These are phyloP conservation scores for Macroramphosus scolopax DNA, from an alignment of 2,797 vertebrate species.

Conservation along the genomic window DNA sequence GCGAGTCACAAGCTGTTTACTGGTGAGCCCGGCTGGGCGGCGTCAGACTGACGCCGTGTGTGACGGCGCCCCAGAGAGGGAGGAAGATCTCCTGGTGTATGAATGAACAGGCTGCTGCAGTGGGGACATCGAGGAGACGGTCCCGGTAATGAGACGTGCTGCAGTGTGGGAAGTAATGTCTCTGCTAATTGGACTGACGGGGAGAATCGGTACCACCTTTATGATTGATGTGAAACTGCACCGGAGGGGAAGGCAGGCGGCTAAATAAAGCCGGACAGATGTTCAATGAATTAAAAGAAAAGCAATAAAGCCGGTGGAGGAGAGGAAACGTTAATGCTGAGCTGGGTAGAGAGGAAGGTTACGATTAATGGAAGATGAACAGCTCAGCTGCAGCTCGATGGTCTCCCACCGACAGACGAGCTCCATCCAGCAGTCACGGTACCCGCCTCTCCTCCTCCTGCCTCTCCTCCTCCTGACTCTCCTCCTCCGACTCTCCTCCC, in stretches of 20 bases:
- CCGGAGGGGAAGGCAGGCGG: slow-evolving; percentile 17
- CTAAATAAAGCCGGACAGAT: slow-evolving; percentile 35
- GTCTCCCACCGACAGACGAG: no score
- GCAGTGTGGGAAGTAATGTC: slow-evolving; percentile 47
- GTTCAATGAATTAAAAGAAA: slow-evolving; percentile 9
- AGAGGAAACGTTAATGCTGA: not conserved
- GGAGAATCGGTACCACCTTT: slow-evolving; percentile 54
- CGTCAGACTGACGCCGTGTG: no score
- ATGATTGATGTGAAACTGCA: slow-evolving; percentile 57
- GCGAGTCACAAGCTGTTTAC: not conserved
- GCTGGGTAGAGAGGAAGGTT: no score
- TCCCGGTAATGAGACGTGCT: slow-evolving; percentile 56
- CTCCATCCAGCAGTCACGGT: slow-evolving; percentile 46
- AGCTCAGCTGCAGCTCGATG: no score
- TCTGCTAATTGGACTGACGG: slow-evolving; percentile 52
- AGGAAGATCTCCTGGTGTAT: no score
- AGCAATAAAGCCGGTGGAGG: not conserved
- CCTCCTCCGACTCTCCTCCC: not conserved
- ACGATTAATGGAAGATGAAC: not conserved
- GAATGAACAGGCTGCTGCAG: slow-evolving; percentile 20
- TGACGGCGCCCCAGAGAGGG: no score
- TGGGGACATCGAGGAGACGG: slow-evolving; percentile 40
- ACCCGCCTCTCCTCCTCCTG: slow-evolving; percentile 33
- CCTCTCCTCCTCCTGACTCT: slow-evolving; percentile 7
- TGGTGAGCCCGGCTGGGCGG: no score